Evolutionary conservation across 37 sponge, comb jelly and placozoan genomes (phyloP).

Genomic region (Petrosia ficiformis): DNA sequence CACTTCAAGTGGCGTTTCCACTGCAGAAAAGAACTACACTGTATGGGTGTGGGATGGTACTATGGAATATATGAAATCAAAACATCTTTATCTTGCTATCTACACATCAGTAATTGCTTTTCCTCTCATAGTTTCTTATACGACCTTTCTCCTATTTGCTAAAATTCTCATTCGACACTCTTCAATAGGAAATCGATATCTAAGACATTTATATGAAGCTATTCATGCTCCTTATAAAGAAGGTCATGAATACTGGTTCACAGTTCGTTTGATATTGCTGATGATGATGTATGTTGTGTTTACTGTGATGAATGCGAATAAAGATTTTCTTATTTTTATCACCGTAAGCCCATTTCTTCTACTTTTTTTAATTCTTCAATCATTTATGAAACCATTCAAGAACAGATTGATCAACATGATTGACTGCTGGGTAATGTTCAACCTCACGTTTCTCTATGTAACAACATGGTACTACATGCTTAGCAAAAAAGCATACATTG

Average conservation of each 20-base stretch:
- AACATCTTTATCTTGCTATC: not conserved
- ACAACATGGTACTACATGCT: no score
- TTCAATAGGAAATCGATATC: not conserved
- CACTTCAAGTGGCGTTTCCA: constrained; percentile 8
- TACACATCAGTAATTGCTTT: not conserved
- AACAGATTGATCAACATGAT: no score
- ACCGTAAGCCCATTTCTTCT: no score
- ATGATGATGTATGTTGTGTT: no score
- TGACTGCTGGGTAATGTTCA: no score
- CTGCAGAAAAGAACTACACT: not conserved
- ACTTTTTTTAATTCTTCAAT: no score
- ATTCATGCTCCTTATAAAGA: not conserved
- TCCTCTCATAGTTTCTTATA: not conserved
- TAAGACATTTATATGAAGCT: not conserved
- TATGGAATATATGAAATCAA: not conserved
- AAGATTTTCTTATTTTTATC: no score
- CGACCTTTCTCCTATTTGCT: not conserved
- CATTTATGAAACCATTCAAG: no score
- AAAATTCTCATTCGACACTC: not conserved
- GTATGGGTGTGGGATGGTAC: not conserved
- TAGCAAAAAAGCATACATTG: no score
- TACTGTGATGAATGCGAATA: no score
- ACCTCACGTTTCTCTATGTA: no score
- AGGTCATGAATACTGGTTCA: not conserved
- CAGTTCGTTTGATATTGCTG: no score